Evolutionary conservation across 2,888 invertebrate genomes (phyloP), one percentile per base, ranked within the genome.

Genomic region (Patella caerulea): DNA sequence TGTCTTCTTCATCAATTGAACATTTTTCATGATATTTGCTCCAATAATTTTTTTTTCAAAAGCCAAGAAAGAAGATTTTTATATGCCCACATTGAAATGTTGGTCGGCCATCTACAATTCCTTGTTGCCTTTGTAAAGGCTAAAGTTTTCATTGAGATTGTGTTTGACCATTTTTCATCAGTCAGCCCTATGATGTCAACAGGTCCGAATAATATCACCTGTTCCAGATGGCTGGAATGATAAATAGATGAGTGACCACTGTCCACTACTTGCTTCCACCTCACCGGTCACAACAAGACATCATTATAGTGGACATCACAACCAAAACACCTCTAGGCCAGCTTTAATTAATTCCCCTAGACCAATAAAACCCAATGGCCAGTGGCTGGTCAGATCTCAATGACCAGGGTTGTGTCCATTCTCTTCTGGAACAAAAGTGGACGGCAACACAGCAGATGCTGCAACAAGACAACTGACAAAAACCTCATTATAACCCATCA

Each of bases 291-390:
- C 65, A 65, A 65, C 65, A 65, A 65, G 65, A 65, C 65, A 65
- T 65, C 65, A 65, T 65, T 65, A 65, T 19, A 65, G 65, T 65
- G 65, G 65, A 65, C 65, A 19, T 11, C 19, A 65, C 65, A 65
- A 65, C 65, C 52, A 77, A 77, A 77, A 77, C 77, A 77, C 73
- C 77, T 77, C 65, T 52, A 73, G 77, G 77, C 77, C 73, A 77
- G 72, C 55, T 71, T 77, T 77, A 77, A 77, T 77, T 74, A 77
- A 74, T 69, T 73, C 70, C 72, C 71, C 59, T 72, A 55, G 24
- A 54, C 56, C 70, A 54, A 71, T 65, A 77, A 69, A 77, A 73
- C 65, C 24, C 65, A 65, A 65, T 65, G 65, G 19, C 65, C 65
- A 19, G 12, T 65, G 24, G 19, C 19, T 65, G 19, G 65, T 24